These are phyloP conservation scores for Petrolisthes manimaculis DNA, from an alignment of 2,888 invertebrate genomes.

Conservation along the genomic window DNA sequence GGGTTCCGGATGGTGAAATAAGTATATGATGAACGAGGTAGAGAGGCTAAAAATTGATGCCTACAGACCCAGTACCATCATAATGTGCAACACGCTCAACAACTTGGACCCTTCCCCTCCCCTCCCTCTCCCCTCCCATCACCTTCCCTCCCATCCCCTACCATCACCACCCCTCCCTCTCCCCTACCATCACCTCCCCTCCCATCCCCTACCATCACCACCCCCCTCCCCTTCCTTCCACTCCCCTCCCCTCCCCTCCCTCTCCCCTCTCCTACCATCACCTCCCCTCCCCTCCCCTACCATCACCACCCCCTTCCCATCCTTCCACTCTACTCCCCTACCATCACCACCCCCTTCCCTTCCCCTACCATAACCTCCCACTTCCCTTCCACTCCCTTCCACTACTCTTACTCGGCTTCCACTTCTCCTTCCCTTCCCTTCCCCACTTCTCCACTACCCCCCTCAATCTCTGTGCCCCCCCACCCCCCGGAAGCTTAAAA, in stretches of 20 bases:
- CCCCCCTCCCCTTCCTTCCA: neutral
- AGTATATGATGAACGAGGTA: conserved; percentile 62
- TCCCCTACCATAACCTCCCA: neutral
- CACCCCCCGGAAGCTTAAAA: too few species aligned
- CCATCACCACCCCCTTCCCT: neutral
- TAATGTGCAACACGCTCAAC: conserved; percentile 49
- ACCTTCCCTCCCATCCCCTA: neutral
- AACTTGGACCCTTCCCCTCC: conserved; percentile 21
- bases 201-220: conserved; percentile 2
- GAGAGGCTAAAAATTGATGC: conserved; percentile 59
- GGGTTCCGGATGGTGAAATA: conserved; percentile 38
- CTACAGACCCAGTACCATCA: conserved; percentile 53
- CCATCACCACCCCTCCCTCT: neutral
- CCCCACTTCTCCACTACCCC: neutral
- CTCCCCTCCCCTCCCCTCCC: neutral
- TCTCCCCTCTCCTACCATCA: neutral
- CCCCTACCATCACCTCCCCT: neutral
- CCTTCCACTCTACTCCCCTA: neutral
- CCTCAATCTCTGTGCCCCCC: neutral
- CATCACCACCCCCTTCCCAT: neutral
- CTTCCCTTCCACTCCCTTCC: neutral
- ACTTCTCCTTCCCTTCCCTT: neutral
- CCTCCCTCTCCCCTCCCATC: neutral
- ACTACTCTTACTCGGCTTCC: neutral
- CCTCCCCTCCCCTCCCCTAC: neutral